phyloP scores from a whole-genome alignment of 2,797 vertebrate genomes.

The Channallabes apus region DNA sequence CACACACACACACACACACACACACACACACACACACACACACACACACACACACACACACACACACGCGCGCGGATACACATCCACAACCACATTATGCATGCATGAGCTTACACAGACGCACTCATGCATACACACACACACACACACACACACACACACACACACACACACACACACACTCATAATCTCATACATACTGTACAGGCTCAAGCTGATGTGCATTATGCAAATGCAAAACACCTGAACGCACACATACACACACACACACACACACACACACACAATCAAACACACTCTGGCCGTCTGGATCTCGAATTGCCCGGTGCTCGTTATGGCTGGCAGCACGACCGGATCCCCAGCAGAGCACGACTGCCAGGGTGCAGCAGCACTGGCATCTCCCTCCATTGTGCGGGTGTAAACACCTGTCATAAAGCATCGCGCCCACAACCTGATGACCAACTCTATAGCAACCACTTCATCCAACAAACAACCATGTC shows the following conservation, averaged over 20 bases:
- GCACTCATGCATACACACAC: slow-evolving; percentile 15
- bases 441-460: slow-evolving; percentile 46
- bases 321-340: slow-evolving; percentile 40
- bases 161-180: slow-evolving; percentile 13
- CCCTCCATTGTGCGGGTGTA: slow-evolving; percentile 36
- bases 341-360: slow-evolving; percentile 30
- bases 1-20: not conserved
- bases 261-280: slow-evolving; percentile 29
- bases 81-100: slow-evolving; percentile 29
- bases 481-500: slow-evolving; percentile 61
- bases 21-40: not conserved
- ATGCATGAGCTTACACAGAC: slow-evolving; percentile 33
- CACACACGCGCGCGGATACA: not conserved
- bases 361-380: slow-evolving; percentile 22
- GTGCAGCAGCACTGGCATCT: not conserved
- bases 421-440: slow-evolving; percentile 50
- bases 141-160: slow-evolving; percentile 12
- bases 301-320: slow-evolving; percentile 6
- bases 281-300: slow-evolving; percentile 22
- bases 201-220: slow-evolving; percentile 27
- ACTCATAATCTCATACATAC: slow-evolving; percentile 30
- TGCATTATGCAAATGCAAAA: slow-evolving; percentile 25
- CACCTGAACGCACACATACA: slow-evolving; percentile 2
- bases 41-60: not conserved
- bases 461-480: slow-evolving; percentile 63